phyloP scores from a whole-genome alignment of 2,888 invertebrate genomes.

The Tenthredo amoena region DNA sequence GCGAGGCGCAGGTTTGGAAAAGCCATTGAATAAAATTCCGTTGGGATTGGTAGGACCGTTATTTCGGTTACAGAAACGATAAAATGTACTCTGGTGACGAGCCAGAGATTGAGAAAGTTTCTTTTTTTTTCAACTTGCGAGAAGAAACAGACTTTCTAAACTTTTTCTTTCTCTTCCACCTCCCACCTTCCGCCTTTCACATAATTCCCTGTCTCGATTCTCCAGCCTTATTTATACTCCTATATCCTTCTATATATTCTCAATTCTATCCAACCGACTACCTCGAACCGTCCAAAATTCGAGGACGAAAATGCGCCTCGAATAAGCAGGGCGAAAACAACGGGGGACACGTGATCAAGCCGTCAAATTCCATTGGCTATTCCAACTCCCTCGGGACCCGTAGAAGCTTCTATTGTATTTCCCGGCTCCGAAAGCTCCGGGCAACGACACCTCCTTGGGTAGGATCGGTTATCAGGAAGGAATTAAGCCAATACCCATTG shows the following conservation, averaged over 20 bases:
- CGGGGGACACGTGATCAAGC: constrained; percentile 23
- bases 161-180: neutral
- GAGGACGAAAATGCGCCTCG: neutral
- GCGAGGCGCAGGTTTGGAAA: neutral
- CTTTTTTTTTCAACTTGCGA: neutral
- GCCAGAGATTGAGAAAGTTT: constrained; percentile 19
- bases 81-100: constrained; percentile 7
- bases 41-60: neutral
- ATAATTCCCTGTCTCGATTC: constrained; percentile 17
- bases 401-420: constrained; percentile 32
- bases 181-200: neutral
- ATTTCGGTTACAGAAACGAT: neutral
- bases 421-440: neutral
- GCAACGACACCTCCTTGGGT: constrained; percentile 15
- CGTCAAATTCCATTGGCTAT: constrained; percentile 30
- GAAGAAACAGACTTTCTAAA: constrained; percentile 1
- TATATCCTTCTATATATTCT: constrained; percentile 17
- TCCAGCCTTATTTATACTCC: constrained; percentile 13
- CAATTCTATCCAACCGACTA: constrained; percentile 28
- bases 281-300: constrained; percentile 5
- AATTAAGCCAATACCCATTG: neutral
- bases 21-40: neutral
- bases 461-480: constrained; percentile 22
- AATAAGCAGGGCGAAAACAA: constrained; percentile 22
- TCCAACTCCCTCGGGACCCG: neutral